Evolutionary conservation across 2,113 vertebrate genomes (phyloP).

Genomic region (Chamaea fasciata): DNA sequence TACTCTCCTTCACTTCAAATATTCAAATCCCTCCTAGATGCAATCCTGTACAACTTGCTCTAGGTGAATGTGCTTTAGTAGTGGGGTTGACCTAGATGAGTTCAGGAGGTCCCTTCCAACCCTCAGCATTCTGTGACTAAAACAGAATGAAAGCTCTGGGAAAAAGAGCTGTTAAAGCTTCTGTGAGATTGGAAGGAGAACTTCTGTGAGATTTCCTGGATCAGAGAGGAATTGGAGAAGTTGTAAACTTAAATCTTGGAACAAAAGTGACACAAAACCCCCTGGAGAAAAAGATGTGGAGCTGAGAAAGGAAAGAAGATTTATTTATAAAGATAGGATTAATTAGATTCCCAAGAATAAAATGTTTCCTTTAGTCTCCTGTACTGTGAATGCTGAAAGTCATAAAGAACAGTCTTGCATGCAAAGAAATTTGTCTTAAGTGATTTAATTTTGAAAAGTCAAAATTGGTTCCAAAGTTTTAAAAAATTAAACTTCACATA

Average conservation of each 20-base stretch:
- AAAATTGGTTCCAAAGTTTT: background rate
- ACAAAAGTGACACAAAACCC: background rate
- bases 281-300: background rate
- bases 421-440: background rate
- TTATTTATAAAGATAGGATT: slow-evolving; percentile 1
- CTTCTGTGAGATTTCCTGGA: background rate
- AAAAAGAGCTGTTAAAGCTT: background rate
- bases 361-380: background rate
- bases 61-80: background rate
- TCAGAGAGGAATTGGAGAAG: background rate
- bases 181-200: background rate
- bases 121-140: background rate
- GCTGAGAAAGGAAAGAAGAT: slow-evolving; percentile 1
- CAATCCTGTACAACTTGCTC: background rate
- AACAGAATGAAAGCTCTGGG: background rate
- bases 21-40: fast-evolving
- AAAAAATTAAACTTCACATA: background rate
- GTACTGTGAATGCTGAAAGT: background rate
- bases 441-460: fast-evolving
- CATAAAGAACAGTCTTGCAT: background rate
- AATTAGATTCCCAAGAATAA: background rate
- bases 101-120: background rate
- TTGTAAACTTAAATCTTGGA: background rate
- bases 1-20: background rate
- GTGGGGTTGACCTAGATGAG: background rate